These are phyloP conservation scores for Enteromius paludinosus DNA, from an alignment of 2,797 vertebrate species.

Conservation along the genomic window DNA sequence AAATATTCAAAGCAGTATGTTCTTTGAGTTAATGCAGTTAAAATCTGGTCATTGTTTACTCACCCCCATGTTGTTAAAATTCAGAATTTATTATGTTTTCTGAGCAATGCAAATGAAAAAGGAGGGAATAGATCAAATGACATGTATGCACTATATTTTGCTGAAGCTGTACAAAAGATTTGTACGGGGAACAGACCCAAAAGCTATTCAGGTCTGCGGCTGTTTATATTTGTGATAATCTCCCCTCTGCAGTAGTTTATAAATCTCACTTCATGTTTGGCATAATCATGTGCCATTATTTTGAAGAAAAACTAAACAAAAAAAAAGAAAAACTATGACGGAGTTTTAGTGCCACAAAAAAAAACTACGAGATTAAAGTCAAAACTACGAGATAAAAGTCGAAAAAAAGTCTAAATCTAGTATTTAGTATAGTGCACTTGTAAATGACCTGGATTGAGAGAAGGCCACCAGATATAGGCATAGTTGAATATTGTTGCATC, in stretches of 20 bases:
- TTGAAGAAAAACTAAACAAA: background rate
- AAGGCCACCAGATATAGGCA: too few relatives aligned
- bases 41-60: background rate
- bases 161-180: background rate
- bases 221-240: background rate
- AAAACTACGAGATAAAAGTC: too few relatives aligned
- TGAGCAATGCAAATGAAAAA: background rate
- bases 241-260: background rate
- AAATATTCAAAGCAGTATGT: background rate
- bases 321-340: background rate
- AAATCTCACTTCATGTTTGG: background rate
- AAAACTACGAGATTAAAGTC: too few relatives aligned
- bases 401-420: too few relatives aligned
- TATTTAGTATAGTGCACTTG: too few relatives aligned
- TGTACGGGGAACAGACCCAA: background rate
- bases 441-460: too few relatives aligned
- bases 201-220: background rate
- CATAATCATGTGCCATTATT: background rate
- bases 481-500: too few relatives aligned
- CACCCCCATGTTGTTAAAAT: background rate
- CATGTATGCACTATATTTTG: background rate
- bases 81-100: background rate
- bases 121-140: background rate
- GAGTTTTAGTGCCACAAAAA: too few relatives aligned
- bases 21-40: background rate